These are phyloP conservation scores for Graptemys geographica DNA, from an alignment of 2,797 vertebrate species.

Conservation along the genomic window DNA sequence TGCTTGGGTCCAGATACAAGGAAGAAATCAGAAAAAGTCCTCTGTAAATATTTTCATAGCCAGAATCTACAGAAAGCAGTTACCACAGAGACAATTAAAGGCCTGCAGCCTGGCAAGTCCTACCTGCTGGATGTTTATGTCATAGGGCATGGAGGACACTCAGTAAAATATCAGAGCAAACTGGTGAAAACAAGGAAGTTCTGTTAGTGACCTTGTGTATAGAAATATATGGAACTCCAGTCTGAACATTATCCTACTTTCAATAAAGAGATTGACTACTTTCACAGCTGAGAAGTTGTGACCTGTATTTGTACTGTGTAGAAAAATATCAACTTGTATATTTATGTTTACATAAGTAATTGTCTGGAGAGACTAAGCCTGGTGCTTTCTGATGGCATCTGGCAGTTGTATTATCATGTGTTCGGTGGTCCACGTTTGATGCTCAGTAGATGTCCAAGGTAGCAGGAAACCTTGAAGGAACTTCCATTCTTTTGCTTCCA, in stretches of 20 bases:
- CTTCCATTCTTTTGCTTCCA: slow-evolving; percentile 67
- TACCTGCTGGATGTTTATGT: slow-evolving; percentile 98
- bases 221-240: slow-evolving; percentile 85
- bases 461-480: slow-evolving; percentile 65
- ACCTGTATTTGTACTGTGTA: slow-evolving; percentile 87
- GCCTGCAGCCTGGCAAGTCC: slow-evolving; percentile 92
- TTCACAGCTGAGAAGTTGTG: slow-evolving; percentile 88
- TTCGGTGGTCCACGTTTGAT: slow-evolving; percentile 65
- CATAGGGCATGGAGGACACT: slow-evolving; percentile 94
- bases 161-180: slow-evolving; percentile 99
- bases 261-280: slow-evolving; percentile 89
- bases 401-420: slow-evolving; percentile 48
- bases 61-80: slow-evolving; percentile 97
- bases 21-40: slow-evolving; percentile 95
- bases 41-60: slow-evolving; percentile 99
- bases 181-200: slow-evolving; percentile 98
- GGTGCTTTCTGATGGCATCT: slow-evolving; percentile 65
- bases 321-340: slow-evolving; percentile 89
- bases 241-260: slow-evolving; percentile 87
- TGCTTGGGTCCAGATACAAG: slow-evolving; percentile 94
- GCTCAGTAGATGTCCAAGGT: slow-evolving; percentile 76
- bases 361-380: slow-evolving; percentile 67
- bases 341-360: slow-evolving; percentile 88
- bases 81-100: slow-evolving; percentile 95
- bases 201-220: slow-evolving; percentile 89